phyloP scores from a whole-genome alignment of 2,797 vertebrate species.

The Spinibarbus caldwelli region DNA sequence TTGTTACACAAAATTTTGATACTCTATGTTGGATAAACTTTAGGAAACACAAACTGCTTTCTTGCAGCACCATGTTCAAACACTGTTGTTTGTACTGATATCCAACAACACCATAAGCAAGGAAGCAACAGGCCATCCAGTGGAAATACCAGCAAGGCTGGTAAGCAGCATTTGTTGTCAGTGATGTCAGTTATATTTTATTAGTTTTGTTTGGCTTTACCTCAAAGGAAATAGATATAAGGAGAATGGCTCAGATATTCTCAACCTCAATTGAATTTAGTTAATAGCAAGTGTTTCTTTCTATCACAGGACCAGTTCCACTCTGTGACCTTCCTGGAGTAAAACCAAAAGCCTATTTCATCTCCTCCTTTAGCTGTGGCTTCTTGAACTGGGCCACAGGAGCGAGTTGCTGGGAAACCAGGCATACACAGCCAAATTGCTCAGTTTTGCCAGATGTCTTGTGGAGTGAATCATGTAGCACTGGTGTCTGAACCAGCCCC shows the following conservation, averaged over 20 bases:
- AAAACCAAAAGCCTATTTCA: constrained; percentile 40
- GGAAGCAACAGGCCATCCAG: background rate
- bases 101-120: background rate
- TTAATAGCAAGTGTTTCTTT: constrained; percentile 17
- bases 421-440: constrained; percentile 53
- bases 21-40: background rate
- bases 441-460: constrained; percentile 59
- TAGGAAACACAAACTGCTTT: background rate
- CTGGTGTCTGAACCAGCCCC: constrained; percentile 52
- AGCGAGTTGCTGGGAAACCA: constrained; percentile 56
- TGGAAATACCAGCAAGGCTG: background rate
- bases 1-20: background rate
- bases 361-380: constrained; percentile 40
- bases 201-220: background rate
- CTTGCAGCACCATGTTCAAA: background rate
- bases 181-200: background rate
- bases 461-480: constrained; percentile 56
- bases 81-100: background rate
- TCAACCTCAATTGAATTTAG: background rate
- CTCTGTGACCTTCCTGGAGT: constrained; percentile 36
- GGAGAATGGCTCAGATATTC: background rate
- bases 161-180: background rate
- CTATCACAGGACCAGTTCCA: constrained; percentile 25
- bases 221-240: background rate
- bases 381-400: constrained; percentile 33